A percentile compares a stretch with the other conserved stretches of the same genome.
phyloP scores from a whole-genome alignment of 2,113 vertebrate species.

The Recurvirostra avosetta region DNA sequence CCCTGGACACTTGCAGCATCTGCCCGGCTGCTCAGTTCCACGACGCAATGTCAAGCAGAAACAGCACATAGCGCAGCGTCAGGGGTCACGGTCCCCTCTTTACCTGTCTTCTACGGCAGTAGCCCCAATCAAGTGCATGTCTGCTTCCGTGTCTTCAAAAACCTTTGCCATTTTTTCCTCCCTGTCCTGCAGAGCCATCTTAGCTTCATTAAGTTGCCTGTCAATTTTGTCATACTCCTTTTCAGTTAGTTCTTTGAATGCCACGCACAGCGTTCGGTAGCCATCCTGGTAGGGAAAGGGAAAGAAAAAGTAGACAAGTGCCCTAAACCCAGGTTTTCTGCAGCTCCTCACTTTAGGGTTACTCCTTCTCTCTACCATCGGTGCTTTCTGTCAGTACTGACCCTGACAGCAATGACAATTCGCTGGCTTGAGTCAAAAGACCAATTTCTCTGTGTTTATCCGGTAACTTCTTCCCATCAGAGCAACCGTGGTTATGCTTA shows the following conservation, averaged over 20 bases:
- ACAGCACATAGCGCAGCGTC: not conserved
- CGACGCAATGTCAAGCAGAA: rapidly evolving
- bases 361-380: not conserved
- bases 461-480: not conserved
- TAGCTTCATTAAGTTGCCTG: constrained; percentile 79
- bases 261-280: constrained; percentile 93
- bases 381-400: not conserved
- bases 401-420: not conserved
- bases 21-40: not conserved
- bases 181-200: constrained; percentile 90
- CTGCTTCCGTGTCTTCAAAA: constrained; percentile 90
- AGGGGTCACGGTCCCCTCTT: not conserved
- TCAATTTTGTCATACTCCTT: constrained; percentile 84
- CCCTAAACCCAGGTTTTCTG: not conserved
- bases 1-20: not conserved
- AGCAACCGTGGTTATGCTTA: not conserved
- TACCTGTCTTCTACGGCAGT: constrained; percentile 98
- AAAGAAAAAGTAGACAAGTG: not conserved
- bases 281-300: constrained; percentile 80
- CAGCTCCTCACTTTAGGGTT: not conserved
- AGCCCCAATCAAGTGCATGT: constrained; percentile 93
- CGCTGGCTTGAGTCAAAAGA: not conserved
- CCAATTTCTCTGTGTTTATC: not conserved
- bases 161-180: constrained; percentile 89
- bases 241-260: constrained; percentile 83